Conservation (phyloP, 1,140 invertebrate genomes). For the Drosophila obscura region DNA sequence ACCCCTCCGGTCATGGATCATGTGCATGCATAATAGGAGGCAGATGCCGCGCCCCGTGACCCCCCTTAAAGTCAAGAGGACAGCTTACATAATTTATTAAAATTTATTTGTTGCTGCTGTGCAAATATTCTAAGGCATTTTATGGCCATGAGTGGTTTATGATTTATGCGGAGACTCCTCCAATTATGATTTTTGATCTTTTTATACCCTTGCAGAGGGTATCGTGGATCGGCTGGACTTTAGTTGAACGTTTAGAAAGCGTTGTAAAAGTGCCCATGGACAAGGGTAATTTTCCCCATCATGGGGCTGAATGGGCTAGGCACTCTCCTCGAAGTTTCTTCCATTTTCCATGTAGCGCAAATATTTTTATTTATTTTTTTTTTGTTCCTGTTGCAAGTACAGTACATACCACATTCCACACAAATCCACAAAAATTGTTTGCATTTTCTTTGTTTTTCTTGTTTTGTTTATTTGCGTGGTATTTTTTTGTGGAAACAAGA, state of each 20-base stretch:
- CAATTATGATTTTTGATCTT: conserved; percentile 5
- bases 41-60: background rate
- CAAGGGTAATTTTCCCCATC: background rate
- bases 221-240: no score
- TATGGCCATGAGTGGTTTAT: conserved; percentile 28
- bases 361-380: conserved; percentile 39
- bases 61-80: conserved; percentile 29
- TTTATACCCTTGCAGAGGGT: background rate
- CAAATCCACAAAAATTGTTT: conserved; percentile 62
- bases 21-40: conserved; percentile 65
- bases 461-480: conserved; percentile 33
- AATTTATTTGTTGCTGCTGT: conserved; percentile 56
- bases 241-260: no score
- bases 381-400: conserved; percentile 48
- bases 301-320: background rate
- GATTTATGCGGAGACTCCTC: background rate
- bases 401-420: conserved; percentile 39
- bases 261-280: no score
- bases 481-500: conserved; percentile 38
- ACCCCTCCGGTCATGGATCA: conserved; percentile 47
- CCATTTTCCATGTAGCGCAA: conserved; percentile 17
- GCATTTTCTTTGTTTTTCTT: conserved; percentile 46
- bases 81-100: conserved; percentile 55
- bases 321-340: conserved; percentile 3
- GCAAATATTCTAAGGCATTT: conserved; percentile 28